Percentiles rank a stretch among this genome's conserved stretches.
Evolutionary conservation across 2,113 vertebrate species (phyloP).

Genomic region (Gulo gulo): DNA sequence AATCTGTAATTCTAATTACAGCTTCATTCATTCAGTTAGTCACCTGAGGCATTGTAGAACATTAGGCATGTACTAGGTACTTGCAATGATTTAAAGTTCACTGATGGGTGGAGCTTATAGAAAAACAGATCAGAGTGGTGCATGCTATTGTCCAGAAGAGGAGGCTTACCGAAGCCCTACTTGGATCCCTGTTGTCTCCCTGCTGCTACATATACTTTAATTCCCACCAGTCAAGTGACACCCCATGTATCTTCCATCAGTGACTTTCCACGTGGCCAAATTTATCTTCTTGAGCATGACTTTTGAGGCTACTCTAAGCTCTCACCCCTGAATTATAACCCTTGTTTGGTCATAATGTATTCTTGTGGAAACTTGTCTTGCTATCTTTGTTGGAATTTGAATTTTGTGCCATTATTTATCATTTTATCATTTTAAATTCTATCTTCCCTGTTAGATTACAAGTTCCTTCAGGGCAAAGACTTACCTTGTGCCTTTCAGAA

Average conservation of each 20-base stretch:
- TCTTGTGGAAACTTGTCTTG: background rate
- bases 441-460: background rate
- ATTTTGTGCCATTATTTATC: background rate
- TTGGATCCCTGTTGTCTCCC: background rate
- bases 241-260: background rate
- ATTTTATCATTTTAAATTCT: background rate
- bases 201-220: background rate
- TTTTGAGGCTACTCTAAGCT: background rate
- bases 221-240: background rate
- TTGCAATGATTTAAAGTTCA: background rate
- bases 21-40: background rate
- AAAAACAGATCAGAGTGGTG: background rate
- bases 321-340: background rate
- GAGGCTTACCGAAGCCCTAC: background rate
- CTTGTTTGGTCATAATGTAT: background rate
- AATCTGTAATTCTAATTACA: background rate
- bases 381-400: conserved; percentile 27
- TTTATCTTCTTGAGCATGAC: background rate
- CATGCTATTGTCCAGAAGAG: background rate
- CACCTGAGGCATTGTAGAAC: conserved; percentile 2
- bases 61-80: background rate
- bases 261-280: background rate
- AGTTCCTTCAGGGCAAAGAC: background rate
- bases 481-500: background rate
- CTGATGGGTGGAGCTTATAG: background rate